Conservation (phyloP, 2,113 vertebrate genomes). For the Mastomys natalensis region DNA sequence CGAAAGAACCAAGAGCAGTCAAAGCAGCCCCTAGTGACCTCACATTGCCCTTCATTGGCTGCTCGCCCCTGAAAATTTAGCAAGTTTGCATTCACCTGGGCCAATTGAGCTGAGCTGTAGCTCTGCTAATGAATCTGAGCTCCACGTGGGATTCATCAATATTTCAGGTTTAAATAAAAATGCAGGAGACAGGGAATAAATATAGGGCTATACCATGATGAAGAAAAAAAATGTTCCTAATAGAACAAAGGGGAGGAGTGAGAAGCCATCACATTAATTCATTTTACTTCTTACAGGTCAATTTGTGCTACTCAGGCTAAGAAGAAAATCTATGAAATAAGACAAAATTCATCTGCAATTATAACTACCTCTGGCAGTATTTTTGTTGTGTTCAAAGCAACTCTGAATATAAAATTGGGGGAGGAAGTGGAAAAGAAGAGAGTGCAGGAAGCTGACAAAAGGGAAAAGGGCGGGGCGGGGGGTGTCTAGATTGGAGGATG, state of each 20-base stretch:
- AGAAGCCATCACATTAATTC: conserved; percentile 65
- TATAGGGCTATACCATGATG: not conserved
- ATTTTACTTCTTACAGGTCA: conserved; percentile 74
- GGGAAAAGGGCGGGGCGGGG: not conserved
- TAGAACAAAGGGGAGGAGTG: conserved; percentile 31
- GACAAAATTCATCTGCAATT: conserved; percentile 80
- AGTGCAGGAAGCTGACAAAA: conserved; percentile 53
- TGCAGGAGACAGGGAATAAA: conserved; percentile 44
- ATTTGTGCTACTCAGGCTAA: conserved; percentile 68
- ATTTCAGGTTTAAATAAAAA: conserved; percentile 80
- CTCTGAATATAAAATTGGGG: conserved; percentile 59
- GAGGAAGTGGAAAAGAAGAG: conserved; percentile 46
- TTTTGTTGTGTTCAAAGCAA: conserved; percentile 69
- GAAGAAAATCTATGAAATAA: conserved; percentile 68
- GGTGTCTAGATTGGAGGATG: not conserved
- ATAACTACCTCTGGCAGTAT: conserved; percentile 68
- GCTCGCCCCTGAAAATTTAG: conserved; percentile 74
- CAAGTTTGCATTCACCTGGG: conserved; percentile 71
- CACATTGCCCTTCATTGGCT: conserved; percentile 27
- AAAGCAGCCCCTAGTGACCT: not conserved
- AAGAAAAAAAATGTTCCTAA: conserved; percentile 23
- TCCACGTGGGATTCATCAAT: conserved; percentile 75
- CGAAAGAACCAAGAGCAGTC: not conserved
- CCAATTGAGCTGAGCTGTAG: conserved; percentile 75
- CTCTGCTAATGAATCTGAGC: conserved; percentile 70